Evolutionary conservation across 2,113 vertebrate species (phyloP).

Genomic region (Vombatus ursinus): DNA sequence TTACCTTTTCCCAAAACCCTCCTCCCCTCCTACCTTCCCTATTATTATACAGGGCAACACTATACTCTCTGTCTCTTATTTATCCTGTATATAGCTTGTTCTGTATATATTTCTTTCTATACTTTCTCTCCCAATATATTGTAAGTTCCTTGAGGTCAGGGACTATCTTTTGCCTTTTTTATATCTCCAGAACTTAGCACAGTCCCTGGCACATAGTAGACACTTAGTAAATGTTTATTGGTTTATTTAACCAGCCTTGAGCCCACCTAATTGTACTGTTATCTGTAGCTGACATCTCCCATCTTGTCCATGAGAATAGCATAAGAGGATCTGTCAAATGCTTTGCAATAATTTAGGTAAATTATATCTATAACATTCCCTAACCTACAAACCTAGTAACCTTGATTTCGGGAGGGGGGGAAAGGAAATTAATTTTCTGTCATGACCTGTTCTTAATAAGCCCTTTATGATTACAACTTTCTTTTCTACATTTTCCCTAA

Average conservation of each 20-base stretch:
- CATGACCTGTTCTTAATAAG: neutral
- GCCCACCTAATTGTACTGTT: neutral
- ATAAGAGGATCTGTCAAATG: neutral
- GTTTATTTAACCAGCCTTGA: neutral
- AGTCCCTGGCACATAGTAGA: neutral
- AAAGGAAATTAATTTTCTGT: neutral
- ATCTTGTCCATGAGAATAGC: too few species aligned
- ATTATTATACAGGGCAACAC: neutral
- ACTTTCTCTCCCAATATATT: neutral
- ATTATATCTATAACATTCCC: neutral
- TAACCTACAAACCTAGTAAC: neutral
- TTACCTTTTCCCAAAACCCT: neutral
- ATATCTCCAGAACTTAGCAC: neutral
- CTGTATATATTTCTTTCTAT: neutral
- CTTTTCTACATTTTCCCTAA: neutral
- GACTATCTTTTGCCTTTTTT: neutral
- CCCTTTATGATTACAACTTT: neutral
- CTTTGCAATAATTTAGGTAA: neutral
- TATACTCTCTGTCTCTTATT: neutral
- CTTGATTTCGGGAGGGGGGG: neutral
- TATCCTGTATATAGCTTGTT: neutral
- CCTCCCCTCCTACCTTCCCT: neutral
- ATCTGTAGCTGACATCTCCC: neutral
- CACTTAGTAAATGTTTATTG: neutral
- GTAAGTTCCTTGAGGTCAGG: neutral